A percentile compares a stretch with the other conserved stretches of the same genome.
Evolutionary conservation across 2,888 invertebrate genomes (phyloP).

Genomic region (Polydrusus tereticollis): DNA sequence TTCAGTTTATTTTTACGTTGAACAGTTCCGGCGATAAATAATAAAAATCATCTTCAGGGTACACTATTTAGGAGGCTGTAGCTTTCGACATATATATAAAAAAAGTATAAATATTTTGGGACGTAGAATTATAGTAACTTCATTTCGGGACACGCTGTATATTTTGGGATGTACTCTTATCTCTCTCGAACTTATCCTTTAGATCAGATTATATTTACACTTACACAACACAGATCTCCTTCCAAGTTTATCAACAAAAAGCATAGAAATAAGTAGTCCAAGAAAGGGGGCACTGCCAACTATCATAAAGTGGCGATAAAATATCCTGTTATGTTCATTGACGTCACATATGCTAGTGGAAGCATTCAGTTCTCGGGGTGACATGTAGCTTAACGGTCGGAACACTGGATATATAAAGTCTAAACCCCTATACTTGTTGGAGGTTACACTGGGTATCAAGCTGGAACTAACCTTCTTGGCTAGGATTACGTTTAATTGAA

Average conservation of each 20-base stretch:
- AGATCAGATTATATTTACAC: conserved; percentile 11
- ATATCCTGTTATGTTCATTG: conserved; percentile 33
- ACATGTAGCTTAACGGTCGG: neutral
- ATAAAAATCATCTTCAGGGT: no score
- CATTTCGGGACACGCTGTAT: neutral
- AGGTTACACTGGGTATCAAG: neutral
- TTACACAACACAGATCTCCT: conserved; percentile 54
- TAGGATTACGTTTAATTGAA: conserved; percentile 50
- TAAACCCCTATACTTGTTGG: conserved; percentile 8
- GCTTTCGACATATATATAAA: no score
- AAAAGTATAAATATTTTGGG: no score
- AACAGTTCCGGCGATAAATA: no score
- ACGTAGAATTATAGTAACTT: no score
- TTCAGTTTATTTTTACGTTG: no score
- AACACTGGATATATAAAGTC: conserved; percentile 38
- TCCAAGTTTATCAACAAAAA: conserved; percentile 54
- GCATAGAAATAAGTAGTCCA: conserved; percentile 53
- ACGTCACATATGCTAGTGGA: conserved; percentile 42
- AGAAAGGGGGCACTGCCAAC: conserved; percentile 52
- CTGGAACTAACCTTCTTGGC: conserved; percentile 41
- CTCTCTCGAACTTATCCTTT: neutral
- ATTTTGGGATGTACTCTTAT: neutral
- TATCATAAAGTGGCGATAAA: conserved; percentile 52
- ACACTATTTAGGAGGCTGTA: no score
- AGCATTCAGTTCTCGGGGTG: neutral